Evolutionary conservation across 2,113 vertebrate species (phyloP), one percentile per base, ranked within the genome.

Genomic region (Dromaius novaehollandiae): DNA sequence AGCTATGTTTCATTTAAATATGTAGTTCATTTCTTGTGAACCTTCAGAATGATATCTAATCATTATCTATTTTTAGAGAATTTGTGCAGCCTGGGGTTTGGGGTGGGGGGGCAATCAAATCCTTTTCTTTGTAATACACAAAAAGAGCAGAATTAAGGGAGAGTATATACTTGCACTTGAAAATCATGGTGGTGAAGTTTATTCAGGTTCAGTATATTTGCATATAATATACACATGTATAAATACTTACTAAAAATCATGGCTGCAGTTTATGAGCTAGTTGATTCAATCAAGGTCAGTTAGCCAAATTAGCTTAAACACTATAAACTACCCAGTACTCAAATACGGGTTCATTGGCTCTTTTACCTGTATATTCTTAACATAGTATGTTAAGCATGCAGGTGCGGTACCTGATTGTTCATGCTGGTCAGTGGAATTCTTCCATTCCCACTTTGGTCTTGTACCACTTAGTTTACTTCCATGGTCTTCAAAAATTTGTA

Each of bases 11-110:
- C 70, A 82, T 91, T 94, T 91, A 86, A 96, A 85, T 86, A 76
- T 83, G 50, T 65, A 88, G 94, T 95, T 97, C 61, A 91, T 97
- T 95, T 97, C 80, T 93, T 96, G 91, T 95, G 96, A 95, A 96
- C 95, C 18, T 95, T 86, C 38, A 68, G 56, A 36, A 34, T 79
- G 71, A 36, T 61, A 82, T 88, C 84, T 65, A 88, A 92, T 92
- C n/a, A 21, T 51, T 44, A 30, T 55, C 56, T 93, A 38, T 94
- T 95, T 95, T 92, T 74, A 90, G 48, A 89, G 60, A 64, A 73
- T 66, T 65, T 68, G 18, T 82, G 79, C 25, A 66, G 36, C 38
- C 21, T 51, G 7, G 32, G 61, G 50, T 50, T 61, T 86, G 30
- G 15, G 48, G 38, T 38, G 38, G 22, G 20, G 6, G 26, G 63